Conservation (phyloP, 30 jellyfish, hydroid and myxozoan species). For the Clytia hemisphaerica region DNA sequence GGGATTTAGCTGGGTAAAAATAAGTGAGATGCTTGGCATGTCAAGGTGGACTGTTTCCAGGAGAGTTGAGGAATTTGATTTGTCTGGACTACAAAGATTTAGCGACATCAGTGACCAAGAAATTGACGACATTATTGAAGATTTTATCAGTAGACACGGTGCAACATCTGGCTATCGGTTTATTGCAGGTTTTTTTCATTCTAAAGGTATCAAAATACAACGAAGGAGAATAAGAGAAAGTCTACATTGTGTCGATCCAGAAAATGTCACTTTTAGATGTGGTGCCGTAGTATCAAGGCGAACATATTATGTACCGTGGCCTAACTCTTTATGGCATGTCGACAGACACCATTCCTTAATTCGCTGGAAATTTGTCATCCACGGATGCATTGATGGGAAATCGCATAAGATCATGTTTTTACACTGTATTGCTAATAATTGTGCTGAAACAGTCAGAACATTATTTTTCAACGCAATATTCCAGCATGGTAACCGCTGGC, state of each 20-base stretch:
- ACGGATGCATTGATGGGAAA: too few species aligned
- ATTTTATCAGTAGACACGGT: slow-evolving; percentile 16
- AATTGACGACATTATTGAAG: slow-evolving; percentile 23
- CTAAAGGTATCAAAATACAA: slow-evolving; percentile 19
- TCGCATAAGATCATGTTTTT: too few species aligned
- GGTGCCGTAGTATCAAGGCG: slow-evolving; percentile 20
- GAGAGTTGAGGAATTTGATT: slow-evolving; percentile 37
- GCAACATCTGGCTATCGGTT: slow-evolving; percentile 1
- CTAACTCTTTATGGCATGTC: too few species aligned
- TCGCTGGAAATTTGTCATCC: too few species aligned
- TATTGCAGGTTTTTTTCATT: background rate
- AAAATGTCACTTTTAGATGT: too few species aligned
- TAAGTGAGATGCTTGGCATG: slow-evolving; percentile 33
- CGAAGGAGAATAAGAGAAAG: slow-evolving; percentile 15
- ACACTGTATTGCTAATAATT: slow-evolving; percentile 9
- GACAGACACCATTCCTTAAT: too few species aligned
- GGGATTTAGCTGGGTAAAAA: slow-evolving; percentile 38
- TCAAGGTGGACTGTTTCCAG: slow-evolving; percentile 53
- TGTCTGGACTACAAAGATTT: slow-evolving; percentile 26
- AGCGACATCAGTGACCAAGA: slow-evolving; percentile 31
- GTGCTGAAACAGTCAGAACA: slow-evolving; percentile 32
- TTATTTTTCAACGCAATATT: slow-evolving; percentile 8
- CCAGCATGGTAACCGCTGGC: slow-evolving; percentile 40
- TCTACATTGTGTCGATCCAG: slow-evolving; percentile 25
- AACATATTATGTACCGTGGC: slow-evolving; percentile 33